phyloP scores from a whole-genome alignment of 2,113 vertebrate species.

The Emydocephalus ijimae region DNA sequence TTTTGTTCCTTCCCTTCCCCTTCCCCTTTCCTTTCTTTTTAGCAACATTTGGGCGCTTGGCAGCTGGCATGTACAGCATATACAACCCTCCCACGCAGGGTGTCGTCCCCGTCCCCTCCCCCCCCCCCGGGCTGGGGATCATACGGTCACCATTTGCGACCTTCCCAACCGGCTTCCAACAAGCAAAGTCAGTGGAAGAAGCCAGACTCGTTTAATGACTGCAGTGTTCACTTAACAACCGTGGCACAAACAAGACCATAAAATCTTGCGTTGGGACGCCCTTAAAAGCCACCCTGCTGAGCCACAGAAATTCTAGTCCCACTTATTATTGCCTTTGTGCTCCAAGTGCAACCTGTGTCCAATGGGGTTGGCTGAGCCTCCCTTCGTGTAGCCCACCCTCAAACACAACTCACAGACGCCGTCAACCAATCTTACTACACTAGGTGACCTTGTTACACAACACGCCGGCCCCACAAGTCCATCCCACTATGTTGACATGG shows the following conservation, averaged over 20 bases:
- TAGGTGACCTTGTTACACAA: too few species aligned
- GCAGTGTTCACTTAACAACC: not conserved
- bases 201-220: not conserved
- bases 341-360: too few species aligned
- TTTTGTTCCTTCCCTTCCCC: not conserved
- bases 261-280: not conserved
- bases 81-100: too few species aligned
- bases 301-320: not conserved
- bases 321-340: too few species aligned
- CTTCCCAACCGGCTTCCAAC: not conserved
- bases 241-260: not conserved
- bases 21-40: not conserved
- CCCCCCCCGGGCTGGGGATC: not conserved
- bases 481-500: too few species aligned
- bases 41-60: not conserved
- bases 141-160: accelerated
- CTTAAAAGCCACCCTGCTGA: not conserved
- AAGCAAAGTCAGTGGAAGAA: not conserved
- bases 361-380: too few species aligned
- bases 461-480: too few species aligned
- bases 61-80: not conserved
- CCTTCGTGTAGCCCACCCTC: too few species aligned
- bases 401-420: too few species aligned
- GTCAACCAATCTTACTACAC: too few species aligned
- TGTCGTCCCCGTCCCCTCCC: too few species aligned